A percentile compares a stretch with the other conserved stretches of the same genome.
These are phyloP conservation scores for Pterostichus madidus DNA, from an alignment of 2,888 invertebrate genomes.

Conservation along the genomic window DNA sequence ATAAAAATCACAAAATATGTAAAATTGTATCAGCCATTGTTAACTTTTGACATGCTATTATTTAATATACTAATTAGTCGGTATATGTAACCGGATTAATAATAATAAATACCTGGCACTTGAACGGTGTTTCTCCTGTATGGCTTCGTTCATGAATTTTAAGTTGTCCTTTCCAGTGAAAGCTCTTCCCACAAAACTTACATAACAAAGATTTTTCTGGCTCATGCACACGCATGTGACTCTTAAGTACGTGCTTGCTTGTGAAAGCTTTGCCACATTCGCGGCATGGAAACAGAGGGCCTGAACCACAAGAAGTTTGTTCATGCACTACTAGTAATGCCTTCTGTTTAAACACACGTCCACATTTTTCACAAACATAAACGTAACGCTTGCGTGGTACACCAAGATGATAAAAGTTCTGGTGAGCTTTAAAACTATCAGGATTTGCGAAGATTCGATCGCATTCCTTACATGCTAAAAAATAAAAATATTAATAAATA, in stretches of 20 bases:
- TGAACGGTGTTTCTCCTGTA: constrained; percentile 78
- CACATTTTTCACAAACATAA: constrained; percentile 74
- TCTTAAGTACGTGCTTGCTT: constrained; percentile 76
- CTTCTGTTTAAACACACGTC: constrained; percentile 74
- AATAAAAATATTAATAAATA: background rate
- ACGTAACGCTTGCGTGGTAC: constrained; percentile 71
- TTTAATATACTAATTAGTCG: too few species aligned
- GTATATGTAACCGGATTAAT: too few species aligned
- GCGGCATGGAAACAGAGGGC: constrained; percentile 72
- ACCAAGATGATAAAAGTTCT: constrained; percentile 73
- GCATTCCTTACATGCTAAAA: constrained; percentile 76
- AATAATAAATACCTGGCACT: constrained; percentile 74
- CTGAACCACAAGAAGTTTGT: constrained; percentile 76
- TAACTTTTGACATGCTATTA: too few species aligned
- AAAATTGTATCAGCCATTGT: too few species aligned
- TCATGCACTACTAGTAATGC: constrained; percentile 77
- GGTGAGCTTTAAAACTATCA: constrained; percentile 77
- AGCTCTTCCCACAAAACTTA: constrained; percentile 74
- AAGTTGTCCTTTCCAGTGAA: constrained; percentile 74
- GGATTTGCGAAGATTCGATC: constrained; percentile 76
- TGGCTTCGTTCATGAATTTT: constrained; percentile 76
- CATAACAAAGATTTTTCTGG: constrained; percentile 73
- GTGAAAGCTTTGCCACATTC: constrained; percentile 76
- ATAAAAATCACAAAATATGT: too few species aligned
- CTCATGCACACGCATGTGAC: constrained; percentile 77